Conservation (phyloP, 64 coral and sea anemone genomes). For the Hydrozoanthus tunicans region DNA sequence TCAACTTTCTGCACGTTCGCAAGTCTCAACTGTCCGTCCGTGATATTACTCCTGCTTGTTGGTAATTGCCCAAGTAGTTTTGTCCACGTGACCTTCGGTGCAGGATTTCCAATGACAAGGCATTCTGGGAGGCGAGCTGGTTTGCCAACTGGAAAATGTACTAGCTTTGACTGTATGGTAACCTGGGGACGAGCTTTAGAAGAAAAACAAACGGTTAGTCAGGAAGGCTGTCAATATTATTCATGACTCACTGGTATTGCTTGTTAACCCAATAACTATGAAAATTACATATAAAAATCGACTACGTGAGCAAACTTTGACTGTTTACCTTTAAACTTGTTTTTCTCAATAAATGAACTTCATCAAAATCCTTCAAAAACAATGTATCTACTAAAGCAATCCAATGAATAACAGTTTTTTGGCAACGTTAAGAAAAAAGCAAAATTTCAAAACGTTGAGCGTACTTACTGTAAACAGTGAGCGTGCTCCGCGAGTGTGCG, state of each 20-base stretch:
- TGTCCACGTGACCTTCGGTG: too few species aligned
- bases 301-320: too few species aligned
- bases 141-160: neutral
- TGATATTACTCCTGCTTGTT: neutral
- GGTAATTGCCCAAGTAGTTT: neutral
- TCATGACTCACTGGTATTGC: neutral
- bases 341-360: too few species aligned
- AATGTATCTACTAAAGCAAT: too few species aligned
- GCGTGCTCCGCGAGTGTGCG: too few species aligned
- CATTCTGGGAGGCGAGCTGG: constrained; percentile 8
- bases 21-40: constrained; percentile 9
- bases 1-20: neutral
- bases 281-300: too few species aligned
- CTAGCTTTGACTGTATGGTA: constrained; percentile 26
- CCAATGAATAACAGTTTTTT: too few species aligned
- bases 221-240: neutral
- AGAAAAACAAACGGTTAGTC: neutral
- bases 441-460: too few species aligned
- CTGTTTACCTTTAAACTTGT: too few species aligned
- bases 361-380: too few species aligned
- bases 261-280: too few species aligned
- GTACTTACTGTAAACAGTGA: neutral
- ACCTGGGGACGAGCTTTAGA: neutral
- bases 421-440: too few species aligned
- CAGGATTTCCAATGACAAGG: neutral